Evolutionary conservation across 2,888 invertebrate genomes (phyloP).

Genomic region (Himalopsyche tibetana): DNA sequence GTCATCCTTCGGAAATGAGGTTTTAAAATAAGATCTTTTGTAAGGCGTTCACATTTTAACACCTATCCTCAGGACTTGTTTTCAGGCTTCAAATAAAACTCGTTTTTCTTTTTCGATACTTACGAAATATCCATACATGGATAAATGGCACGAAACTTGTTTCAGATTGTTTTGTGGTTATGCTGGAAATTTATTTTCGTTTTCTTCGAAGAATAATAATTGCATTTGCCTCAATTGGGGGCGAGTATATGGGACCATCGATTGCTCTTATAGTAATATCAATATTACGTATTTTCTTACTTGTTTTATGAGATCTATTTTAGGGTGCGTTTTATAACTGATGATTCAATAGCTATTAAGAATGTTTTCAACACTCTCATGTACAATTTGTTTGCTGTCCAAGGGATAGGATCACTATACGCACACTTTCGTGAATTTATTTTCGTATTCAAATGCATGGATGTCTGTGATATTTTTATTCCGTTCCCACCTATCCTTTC

Average conservation of each 20-base stretch:
- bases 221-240: background rate
- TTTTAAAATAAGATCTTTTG: background rate
- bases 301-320: no score
- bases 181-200: background rate
- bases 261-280: background rate
- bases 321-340: no score
- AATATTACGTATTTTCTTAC: no score
- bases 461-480: no score
- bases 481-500: no score
- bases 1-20: no score
- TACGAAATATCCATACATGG: constrained; percentile 20
- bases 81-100: constrained; percentile 13
- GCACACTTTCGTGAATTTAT: no score
- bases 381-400: no score
- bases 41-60: constrained; percentile 3
- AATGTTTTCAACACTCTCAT: no score
- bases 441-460: no score
- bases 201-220: background rate
- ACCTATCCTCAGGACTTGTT: constrained; percentile 24
- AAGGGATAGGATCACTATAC: no score
- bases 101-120: constrained; percentile 14
- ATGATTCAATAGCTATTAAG: no score
- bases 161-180: constrained; percentile 15
- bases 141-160: constrained; percentile 34
- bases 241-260: background rate